A percentile compares a stretch with the other conserved stretches of the same genome.
Evolutionary conservation across 1,140 invertebrate genomes (phyloP).

Genomic region (Grapholita molesta): DNA sequence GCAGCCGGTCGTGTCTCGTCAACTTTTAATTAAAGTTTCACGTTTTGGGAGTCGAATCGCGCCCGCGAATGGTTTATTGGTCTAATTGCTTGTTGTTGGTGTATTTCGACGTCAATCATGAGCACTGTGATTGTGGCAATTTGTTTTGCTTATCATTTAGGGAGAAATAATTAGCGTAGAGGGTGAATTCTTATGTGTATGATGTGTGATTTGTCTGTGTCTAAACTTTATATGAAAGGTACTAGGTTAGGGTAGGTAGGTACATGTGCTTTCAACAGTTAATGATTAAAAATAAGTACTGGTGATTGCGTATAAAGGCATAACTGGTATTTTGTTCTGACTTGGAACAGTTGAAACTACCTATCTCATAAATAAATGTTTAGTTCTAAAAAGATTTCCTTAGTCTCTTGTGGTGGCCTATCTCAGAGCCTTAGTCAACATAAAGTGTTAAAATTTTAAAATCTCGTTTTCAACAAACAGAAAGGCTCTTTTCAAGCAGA

Average conservation of each 20-base stretch:
- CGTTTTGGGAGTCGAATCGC: background rate
- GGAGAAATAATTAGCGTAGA: background rate
- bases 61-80: background rate
- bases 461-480: no score
- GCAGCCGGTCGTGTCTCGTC: constrained; percentile 37
- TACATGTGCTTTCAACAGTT: no score
- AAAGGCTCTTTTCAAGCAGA: background rate
- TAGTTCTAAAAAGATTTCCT: no score
- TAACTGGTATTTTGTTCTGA: no score
- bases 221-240: background rate
- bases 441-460: no score
- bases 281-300: no score
- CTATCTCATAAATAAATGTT: no score
- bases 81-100: constrained; percentile 5
- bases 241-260: background rate
- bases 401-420: no score
- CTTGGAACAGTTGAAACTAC: no score
- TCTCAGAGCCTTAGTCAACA: no score
- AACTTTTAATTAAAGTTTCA: constrained; percentile 56
- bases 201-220: background rate
- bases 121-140: background rate
- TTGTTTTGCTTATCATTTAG: background rate
- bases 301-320: no score
- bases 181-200: constrained; percentile 6
- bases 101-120: background rate